A percentile compares a stretch with the other conserved stretches of the same genome.
These are phyloP conservation scores for Thryonomys swinderianus DNA, from an alignment of 2,113 vertebrate species.

Conservation along the genomic window DNA sequence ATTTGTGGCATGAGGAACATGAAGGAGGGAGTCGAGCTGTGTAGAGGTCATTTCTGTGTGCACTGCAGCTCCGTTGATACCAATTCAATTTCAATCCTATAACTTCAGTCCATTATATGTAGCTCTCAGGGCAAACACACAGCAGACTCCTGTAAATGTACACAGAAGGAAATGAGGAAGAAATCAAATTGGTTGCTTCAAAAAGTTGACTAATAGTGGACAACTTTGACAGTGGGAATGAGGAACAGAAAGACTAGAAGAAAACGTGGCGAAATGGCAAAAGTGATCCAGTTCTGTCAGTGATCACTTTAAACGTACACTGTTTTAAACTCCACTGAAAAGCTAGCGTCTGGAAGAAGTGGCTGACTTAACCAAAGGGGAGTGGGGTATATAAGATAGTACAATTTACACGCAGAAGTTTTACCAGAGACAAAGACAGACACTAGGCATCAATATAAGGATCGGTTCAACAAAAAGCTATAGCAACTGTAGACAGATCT, in stretches of 20 bases:
- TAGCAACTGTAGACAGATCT: background rate
- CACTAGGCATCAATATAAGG: background rate
- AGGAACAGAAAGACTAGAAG: background rate
- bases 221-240: background rate
- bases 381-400: no score
- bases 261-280: no score
- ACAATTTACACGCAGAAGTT: background rate
- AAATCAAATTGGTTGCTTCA: background rate
- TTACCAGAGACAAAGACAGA: background rate
- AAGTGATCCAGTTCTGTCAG: accelerated
- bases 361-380: background rate
- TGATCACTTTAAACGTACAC: no score
- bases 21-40: background rate
- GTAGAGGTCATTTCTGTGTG: background rate
- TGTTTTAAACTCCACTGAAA: no score
- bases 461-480: background rate
- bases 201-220: background rate
- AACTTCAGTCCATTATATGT: background rate
- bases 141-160: background rate
- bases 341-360: background rate
- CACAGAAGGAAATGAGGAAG: background rate
- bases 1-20: background rate
- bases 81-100: background rate
- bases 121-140: background rate
- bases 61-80: background rate